phyloP scores from a whole-genome alignment of 2,888 invertebrate genomes.

The Matsumyia berberina region DNA sequence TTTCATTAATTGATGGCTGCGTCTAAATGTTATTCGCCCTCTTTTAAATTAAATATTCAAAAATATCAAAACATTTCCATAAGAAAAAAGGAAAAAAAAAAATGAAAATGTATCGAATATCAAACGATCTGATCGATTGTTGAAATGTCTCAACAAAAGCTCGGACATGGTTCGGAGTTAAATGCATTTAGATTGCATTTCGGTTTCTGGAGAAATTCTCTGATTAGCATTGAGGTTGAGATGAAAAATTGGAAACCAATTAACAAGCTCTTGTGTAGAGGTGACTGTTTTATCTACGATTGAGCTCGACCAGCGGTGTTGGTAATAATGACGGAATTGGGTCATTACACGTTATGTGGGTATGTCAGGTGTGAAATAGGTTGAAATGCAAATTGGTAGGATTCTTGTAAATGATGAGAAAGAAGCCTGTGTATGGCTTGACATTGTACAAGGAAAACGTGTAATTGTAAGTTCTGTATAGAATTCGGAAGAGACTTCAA shows the following conservation, averaged over 20 bases:
- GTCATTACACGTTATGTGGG: background rate
- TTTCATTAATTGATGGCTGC: constrained; percentile 11
- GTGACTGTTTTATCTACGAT: background rate
- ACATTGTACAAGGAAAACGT: no score
- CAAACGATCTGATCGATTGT: background rate
- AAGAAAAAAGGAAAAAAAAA: no score
- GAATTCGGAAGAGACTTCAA: no score
- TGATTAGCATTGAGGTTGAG: constrained; percentile 19
- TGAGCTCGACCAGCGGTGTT: background rate
- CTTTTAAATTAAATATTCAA: constrained; percentile 7
- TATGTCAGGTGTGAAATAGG: no score
- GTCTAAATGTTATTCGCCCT: constrained; percentile 6
- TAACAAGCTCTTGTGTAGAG: constrained; percentile 1
- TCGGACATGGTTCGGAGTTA: background rate
- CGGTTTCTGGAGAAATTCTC: constrained; percentile 15
- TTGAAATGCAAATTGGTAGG: no score
- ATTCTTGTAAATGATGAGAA: no score
- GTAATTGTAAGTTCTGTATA: no score
- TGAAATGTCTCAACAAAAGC: constrained; percentile 8
- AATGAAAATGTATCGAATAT: constrained; percentile 26
- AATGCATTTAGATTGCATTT: constrained; percentile 20
- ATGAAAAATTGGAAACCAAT: background rate
- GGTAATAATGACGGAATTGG: background rate
- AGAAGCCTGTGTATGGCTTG: no score
- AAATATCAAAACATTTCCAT: background rate